Base-by-base conservation (phyloP, 2,797 vertebrate genomes). In the Galagoides demidoff region DNA sequence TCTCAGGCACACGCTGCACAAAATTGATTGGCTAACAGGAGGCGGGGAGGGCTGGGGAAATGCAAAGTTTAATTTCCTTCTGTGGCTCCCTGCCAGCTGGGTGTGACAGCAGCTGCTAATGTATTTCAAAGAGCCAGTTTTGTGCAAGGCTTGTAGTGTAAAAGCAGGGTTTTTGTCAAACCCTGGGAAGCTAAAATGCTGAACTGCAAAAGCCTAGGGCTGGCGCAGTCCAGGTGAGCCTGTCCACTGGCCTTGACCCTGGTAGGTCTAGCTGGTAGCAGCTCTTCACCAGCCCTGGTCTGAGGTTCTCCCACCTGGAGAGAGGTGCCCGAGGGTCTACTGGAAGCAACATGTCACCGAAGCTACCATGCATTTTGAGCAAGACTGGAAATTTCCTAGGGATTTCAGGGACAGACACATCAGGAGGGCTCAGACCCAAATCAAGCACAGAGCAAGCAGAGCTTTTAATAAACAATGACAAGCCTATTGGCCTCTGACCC, bases 111-210 rank as follows among this genome's bases (percentile, higher is more conserved):
- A 87, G 87, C 63, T 90, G 87, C 95, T 97, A 92, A 92, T 87
- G 43, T 77, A 89, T 95, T 93, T 96, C 95, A 49, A 95, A 92
- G 85, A 92, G 82, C 61, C 68, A 90, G 82, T 90, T 96, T 93
- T 85, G 59, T 66, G 31, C 81, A 85, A 76, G 0, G 1, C 93
- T 76, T 43, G 43, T 27, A 39, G 61, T 55, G 29, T 87, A 82
- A 90, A 96, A 92, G 55, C 81, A 84, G 87, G 79, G n/a, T 25
- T 92, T 93, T 55, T 73, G 66, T 95, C 92, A 83, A 96, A 70
- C 61, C 49, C 93, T 49, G 76, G 89, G 90, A 96, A 89, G 76
- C 52, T 34, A 66, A 73, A 70, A 68, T 43, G 13, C 61, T 68
- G 66, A 73, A 39, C 6, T 7, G 79, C 16, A 29, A 74, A 57